Base-by-base conservation (phyloP, 2,888 invertebrate genomes). In the Chrysodeixis includens region DNA sequence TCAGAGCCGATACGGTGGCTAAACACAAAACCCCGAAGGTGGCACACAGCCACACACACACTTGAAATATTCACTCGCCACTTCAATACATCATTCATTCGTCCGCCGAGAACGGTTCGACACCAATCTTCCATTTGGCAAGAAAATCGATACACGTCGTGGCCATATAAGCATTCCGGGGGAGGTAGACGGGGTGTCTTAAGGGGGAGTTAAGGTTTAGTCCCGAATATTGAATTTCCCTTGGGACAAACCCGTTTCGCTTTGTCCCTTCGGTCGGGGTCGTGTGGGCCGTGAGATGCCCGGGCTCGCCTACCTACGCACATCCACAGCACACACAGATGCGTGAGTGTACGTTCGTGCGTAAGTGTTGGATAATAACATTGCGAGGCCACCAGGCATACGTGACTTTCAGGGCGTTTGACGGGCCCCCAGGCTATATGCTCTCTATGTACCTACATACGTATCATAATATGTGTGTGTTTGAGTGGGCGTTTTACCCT, bases 151-250 rank as follows among this genome's bases (percentile, higher is more conserved):
- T 95, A 95, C 94, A 95, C 93, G 91, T 90, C 94, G 90, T 94
- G 94, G 94, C 95, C 95, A 95, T 95, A 95, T 95, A 95, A 94
- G 95, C 95, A 95, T 95, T 94, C 93, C 90, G 90, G 90, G 94
- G 93, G 93, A 85, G 92, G 93, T 88, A 93, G 93, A 93, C 93
- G 92, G 93, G 93, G 93, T 88, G 94, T 90, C 92, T 94, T 93
- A 93, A 92, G 93, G 95, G 87, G 95, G 95, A 92, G 95, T 93
- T 94, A 95, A 93, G 95, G 94, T 95, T 95, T 95, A 95, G 95
- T 94, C 95, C 95, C 95, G 95, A 95, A 95, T 95, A 95, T 95
- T 95, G 95, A 95, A 95, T 95, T 95, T 95, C 95, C 95, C 95
- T 92, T 92, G 95, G 95, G 95, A 95, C 95, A 94, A 95, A 95